Evolutionary conservation across 2,797 vertebrate species (phyloP).

Genomic region (Euphonia xanthogaster): DNA sequence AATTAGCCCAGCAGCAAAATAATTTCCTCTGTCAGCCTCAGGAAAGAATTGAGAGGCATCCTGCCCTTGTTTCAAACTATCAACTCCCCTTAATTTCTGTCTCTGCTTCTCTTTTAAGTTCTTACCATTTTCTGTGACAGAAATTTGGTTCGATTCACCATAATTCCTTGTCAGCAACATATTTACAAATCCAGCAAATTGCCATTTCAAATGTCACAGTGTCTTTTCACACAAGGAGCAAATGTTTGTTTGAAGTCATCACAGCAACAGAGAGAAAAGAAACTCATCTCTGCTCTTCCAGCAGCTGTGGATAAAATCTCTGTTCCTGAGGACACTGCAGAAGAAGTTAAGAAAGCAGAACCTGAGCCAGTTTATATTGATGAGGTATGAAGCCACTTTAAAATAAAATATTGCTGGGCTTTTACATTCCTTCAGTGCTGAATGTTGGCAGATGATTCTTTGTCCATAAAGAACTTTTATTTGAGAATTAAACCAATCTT

Average conservation of each 20-base stretch:
- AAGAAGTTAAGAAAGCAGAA: conserved; percentile 82
- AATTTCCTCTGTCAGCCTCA: not conserved
- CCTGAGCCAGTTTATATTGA: conserved; percentile 93
- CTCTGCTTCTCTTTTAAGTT: not conserved
- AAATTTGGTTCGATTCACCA: not conserved
- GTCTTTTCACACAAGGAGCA: not conserved
- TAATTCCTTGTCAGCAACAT: not conserved
- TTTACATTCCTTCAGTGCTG: not conserved
- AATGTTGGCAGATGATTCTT: not conserved
- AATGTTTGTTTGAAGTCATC: not conserved
- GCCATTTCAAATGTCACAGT: not conserved
- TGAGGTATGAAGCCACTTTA: conserved; percentile 79
- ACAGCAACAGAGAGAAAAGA: not conserved
- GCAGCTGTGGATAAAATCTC: conserved; percentile 78
- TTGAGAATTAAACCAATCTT: not conserved
- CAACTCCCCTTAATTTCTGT: not conserved
- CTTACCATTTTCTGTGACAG: not conserved
- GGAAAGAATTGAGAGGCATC: not conserved
- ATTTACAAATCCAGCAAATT: not conserved
- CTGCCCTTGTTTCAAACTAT: not conserved
- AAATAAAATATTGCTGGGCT: not conserved
- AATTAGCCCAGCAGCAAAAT: not conserved
- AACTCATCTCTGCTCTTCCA: conserved; percentile 54
- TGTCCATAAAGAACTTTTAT: not conserved
- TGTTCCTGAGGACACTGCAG: conserved; percentile 76